Conservation (phyloP, 2,113 vertebrate species). For the Conger conger region DNA sequence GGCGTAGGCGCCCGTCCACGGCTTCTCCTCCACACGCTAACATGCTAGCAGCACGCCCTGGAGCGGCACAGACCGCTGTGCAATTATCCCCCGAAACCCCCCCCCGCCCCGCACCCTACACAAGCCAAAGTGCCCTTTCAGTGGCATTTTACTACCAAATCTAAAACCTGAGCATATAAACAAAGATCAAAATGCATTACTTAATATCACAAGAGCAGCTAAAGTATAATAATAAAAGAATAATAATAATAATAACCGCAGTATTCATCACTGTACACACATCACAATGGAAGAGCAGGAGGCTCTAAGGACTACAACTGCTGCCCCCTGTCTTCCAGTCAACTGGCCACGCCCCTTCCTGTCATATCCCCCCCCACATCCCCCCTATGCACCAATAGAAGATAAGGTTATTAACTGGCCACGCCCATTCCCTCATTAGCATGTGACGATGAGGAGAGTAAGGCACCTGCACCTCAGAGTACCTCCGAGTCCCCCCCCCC, state of each 20-base stretch:
- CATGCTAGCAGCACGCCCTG: background rate
- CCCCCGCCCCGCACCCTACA: background rate
- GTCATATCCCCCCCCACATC: background rate
- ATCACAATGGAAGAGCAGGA: slow-evolving; percentile 25
- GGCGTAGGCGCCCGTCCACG: background rate
- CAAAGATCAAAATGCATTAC: slow-evolving; percentile 29
- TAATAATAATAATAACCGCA: slow-evolving; percentile 18
- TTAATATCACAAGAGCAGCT: slow-evolving; percentile 39
- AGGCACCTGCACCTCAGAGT: slow-evolving; percentile 64
- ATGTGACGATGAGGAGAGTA: slow-evolving; percentile 50
- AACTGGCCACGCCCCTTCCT: background rate
- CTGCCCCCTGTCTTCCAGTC: background rate
- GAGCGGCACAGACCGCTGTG: background rate
- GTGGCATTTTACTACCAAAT: slow-evolving; percentile 30
- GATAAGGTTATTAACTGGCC: slow-evolving; percentile 52
- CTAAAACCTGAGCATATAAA: slow-evolving; percentile 57
- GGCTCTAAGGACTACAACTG: slow-evolving; percentile 8
- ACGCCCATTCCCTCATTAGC: slow-evolving; percentile 35
- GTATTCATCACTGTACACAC: slow-evolving; percentile 28
- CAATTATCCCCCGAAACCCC: background rate
- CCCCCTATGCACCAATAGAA: slow-evolving; percentile 42
- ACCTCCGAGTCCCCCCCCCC: slow-evolving; percentile 17
- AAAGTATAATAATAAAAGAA: slow-evolving; percentile 23
- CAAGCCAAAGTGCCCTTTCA: background rate
- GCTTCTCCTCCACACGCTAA: background rate